Evolutionary conservation across 2,888 invertebrate genomes (phyloP).

Genomic region (Tiliacea citrago): DNA sequence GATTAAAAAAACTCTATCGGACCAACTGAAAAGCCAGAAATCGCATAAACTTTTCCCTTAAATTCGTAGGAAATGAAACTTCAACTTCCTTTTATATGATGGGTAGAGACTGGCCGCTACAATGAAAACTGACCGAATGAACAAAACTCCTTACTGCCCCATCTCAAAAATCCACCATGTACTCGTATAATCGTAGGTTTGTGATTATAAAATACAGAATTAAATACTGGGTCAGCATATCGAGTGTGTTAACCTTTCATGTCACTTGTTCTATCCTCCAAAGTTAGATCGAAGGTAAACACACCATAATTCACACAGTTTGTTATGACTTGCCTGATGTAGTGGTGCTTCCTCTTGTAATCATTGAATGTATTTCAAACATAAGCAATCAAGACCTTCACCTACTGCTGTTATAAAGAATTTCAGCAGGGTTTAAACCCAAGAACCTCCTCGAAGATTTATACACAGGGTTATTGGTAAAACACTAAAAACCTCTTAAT

Average conservation of each 20-base stretch:
- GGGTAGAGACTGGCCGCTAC: no score
- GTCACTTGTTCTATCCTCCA: conserved; percentile 17
- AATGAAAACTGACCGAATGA: no score
- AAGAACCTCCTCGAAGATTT: background rate
- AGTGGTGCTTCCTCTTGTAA: conserved; percentile 4
- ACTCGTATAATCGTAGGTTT: background rate
- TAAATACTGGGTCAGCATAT: conserved; percentile 9
- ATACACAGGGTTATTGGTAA: background rate
- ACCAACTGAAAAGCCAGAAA: no score
- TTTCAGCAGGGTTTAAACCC: conserved; percentile 1
- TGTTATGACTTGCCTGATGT: conserved; percentile 26
- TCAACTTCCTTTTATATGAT: background rate
- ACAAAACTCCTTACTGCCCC: background rate
- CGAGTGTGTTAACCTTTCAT: conserved; percentile 16
- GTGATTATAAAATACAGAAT: background rate
- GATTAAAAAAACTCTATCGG: no score
- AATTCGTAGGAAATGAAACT: no score
- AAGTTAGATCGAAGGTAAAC: conserved; percentile 39
- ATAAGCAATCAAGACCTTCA: conserved; percentile 31
- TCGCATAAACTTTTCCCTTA: no score
- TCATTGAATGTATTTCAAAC: conserved; percentile 37
- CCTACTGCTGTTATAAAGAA: conserved; percentile 16
- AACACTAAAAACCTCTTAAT: no score
- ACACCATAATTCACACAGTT: conserved; percentile 35
- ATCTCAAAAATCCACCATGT: background rate